Conservation (phyloP, 1,140 invertebrate genomes). For the Musca domestica region DNA sequence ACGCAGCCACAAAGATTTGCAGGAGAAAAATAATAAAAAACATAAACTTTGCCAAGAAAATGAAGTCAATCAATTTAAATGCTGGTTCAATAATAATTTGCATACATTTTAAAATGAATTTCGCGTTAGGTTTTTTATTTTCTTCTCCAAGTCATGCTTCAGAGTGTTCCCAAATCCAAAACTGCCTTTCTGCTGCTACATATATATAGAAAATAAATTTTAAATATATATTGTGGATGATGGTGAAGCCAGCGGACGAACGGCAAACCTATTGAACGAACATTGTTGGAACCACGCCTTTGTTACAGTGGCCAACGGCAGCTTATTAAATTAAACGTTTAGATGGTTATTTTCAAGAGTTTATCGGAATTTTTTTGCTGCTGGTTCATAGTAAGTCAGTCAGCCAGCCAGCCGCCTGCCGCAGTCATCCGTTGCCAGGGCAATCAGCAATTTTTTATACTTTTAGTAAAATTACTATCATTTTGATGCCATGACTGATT, state of each 20-base stretch:
- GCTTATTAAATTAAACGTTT: slow-evolving; percentile 23
- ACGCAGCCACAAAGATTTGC: neutral
- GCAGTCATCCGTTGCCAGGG: too few species aligned
- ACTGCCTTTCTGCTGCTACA: neutral
- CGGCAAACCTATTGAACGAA: too few species aligned
- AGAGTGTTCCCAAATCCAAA: neutral
- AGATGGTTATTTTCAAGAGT: too few species aligned
- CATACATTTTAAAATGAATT: slow-evolving; percentile 7
- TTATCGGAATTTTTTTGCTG: too few species aligned
- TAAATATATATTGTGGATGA: slow-evolving; percentile 9
- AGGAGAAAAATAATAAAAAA: neutral
- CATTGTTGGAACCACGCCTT: slow-evolving; percentile 25
- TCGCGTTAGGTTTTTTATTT: slow-evolving; percentile 5
- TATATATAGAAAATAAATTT: slow-evolving; percentile 16
- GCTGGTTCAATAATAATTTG: slow-evolving; percentile 10
- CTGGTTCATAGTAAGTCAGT: too few species aligned
- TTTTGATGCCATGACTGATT: too few species aligned
- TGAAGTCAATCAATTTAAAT: slow-evolving; percentile 11
- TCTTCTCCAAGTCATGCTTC: neutral
- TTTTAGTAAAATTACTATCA: too few species aligned
- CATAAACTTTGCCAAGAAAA: neutral
- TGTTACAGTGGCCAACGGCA: slow-evolving; percentile 31
- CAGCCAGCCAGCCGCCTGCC: too few species aligned
- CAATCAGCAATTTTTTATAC: too few species aligned
- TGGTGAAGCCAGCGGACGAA: neutral